These are phyloP conservation scores for Mormoops blainvillei DNA, from an alignment of 2,113 vertebrate species.

Conservation along the genomic window DNA sequence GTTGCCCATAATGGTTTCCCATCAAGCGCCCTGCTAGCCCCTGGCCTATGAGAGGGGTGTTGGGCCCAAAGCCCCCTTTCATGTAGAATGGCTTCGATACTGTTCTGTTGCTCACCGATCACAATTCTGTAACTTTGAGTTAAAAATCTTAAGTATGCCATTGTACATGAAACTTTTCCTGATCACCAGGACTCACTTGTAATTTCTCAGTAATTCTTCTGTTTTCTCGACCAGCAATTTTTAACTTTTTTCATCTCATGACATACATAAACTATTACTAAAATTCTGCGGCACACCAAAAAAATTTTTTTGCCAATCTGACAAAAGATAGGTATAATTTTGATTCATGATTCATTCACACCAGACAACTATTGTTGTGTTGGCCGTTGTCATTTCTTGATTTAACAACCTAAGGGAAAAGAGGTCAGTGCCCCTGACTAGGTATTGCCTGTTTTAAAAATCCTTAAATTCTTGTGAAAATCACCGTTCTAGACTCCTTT, in stretches of 20 bases:
- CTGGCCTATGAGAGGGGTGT: neutral
- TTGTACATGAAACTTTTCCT: slow-evolving; percentile 14
- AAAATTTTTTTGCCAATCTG: neutral
- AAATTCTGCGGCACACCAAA: neutral
- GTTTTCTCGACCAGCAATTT: neutral
- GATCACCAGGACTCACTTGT: slow-evolving; percentile 26
- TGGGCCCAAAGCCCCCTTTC: neutral
- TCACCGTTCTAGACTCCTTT: neutral
- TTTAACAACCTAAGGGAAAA: neutral
- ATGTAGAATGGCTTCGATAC: neutral
- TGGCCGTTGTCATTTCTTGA: neutral
- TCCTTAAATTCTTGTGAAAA: neutral
- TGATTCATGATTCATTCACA: neutral
- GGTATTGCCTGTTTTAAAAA: neutral
- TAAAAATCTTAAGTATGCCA: slow-evolving; percentile 16
- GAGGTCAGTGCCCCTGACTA: neutral
- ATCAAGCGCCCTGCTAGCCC: neutral
- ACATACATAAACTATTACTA: neutral
- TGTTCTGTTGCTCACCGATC: neutral
- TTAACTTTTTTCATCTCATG: neutral
- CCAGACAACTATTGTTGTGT: neutral
- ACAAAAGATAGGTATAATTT: neutral
- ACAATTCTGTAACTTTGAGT: neutral
- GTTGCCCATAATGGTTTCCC: neutral
- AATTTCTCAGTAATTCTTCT: slow-evolving; percentile 31